Evolutionary conservation across 2,888 invertebrate genomes (phyloP), one percentile per base, ranked within the genome.

Genomic region (Sminthurinus aureus): DNA sequence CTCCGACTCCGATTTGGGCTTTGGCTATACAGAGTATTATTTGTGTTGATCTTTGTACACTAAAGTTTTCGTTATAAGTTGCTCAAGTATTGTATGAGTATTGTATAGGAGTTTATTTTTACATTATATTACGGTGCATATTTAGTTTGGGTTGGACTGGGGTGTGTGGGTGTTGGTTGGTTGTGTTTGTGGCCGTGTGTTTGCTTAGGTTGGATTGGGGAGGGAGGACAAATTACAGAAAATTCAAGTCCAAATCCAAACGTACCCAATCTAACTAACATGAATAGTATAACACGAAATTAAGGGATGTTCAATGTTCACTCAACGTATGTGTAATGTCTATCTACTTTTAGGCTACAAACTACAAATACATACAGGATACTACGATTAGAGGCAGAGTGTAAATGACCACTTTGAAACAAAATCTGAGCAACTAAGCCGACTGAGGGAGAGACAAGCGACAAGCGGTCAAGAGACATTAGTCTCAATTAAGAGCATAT

Each of bases 401-500:
- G 82, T 81, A 84, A 84, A 82, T 79, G 76, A 75, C 79, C 82
- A 82, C 82, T 83, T 82, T 78, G 83, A 82, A 84, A 78, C 71
- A 76, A 84, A 84, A 84, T 84, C 84, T 82, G 79, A 80, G 64
- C 64, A 82, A 82, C 80, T 80, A 76, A 83, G 79, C 77, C 38
- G 38, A 38, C 38, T 77, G 82, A 75, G 76, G 78, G 82, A 75
- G 84, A 77, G 76, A 77, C 76, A 76, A 83, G 78, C 80, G 76
- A 77, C 76, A 76, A 83, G 78, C 80, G 82, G 82, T 84, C 82
- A 84, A 77, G 73, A 69, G 58, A 77, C 84, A 84, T 84, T 82
- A 75, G 69, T 84, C 80, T 82, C 82, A 84, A 84, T 84, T 84
- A 84, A 80, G 67, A 82, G 75, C 82, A 52, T 81, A 82, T 84